phyloP scores from a whole-genome alignment of 2,113 vertebrate species.

The Callionymus lyra region DNA sequence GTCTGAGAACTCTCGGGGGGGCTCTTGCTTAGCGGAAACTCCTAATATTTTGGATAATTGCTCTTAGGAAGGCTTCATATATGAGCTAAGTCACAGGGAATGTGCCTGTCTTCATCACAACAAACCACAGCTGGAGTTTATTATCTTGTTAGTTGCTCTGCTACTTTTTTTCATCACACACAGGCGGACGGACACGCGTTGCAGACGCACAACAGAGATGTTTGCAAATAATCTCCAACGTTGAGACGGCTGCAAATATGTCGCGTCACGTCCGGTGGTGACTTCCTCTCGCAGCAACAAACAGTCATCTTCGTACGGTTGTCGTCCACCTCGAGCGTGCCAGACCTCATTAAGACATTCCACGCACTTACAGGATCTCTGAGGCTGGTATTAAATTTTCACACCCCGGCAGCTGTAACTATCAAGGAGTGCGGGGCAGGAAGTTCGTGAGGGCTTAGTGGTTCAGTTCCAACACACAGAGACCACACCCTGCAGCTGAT shows the following conservation, averaged over 20 bases:
- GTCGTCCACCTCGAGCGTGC: constrained; percentile 9
- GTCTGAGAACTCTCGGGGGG: too few relatives aligned
- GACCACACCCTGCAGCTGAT: neutral
- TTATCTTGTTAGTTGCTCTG: constrained; percentile 55
- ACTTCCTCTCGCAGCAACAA: constrained; percentile 4
- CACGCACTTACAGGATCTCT: constrained; percentile 12
- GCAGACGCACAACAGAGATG: constrained; percentile 16
- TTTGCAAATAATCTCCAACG: too few relatives aligned
- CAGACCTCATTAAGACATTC: constrained; percentile 39
- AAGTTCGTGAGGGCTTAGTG: constrained; percentile 6
- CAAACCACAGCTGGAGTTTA: constrained; percentile 56
- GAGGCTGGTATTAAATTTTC: constrained; percentile 13
- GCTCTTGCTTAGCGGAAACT: too few relatives aligned
- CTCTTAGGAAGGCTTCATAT: constrained; percentile 13
- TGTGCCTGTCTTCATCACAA: constrained; percentile 38
- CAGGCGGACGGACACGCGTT: constrained; percentile 2
- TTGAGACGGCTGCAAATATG: too few relatives aligned
- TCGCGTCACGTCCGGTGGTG: too few relatives aligned
- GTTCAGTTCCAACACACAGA: neutral
- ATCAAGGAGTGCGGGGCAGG: constrained; percentile 5
- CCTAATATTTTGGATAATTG: neutral
- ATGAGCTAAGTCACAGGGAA: constrained; percentile 49
- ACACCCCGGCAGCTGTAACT: constrained; percentile 12
- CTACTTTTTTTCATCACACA: constrained; percentile 44
- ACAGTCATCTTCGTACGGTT: constrained; percentile 19